Base-by-base conservation (phyloP, 37 sponge, comb jelly and placozoan species). In the Geodia barretti region DNA sequence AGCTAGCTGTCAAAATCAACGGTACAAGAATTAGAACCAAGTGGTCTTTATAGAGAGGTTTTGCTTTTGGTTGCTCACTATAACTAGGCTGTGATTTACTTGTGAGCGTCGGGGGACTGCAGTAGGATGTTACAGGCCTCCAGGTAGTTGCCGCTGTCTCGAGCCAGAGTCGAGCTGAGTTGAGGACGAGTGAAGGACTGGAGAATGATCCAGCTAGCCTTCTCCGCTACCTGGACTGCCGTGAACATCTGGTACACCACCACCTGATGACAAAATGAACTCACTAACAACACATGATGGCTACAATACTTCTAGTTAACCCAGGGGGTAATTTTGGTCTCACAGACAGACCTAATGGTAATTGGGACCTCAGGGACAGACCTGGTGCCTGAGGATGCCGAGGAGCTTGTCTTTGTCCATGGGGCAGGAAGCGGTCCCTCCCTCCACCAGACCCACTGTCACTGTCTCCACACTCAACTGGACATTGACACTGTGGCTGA, bases 351-450 rank as follows among this genome's bases (percentile, higher is more conserved):
- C 17, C 19, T 58, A 58, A 21, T 11, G 60, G 60, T 19, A 58
- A 19, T 26, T 26, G 30, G 65, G 65, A 23, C 8, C 25, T 29
- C 5, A 29, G 25, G 30, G 5, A 11, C 54, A 7, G 36, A 85
- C 90, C 76, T 90, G 86, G 32, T 84, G 90, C 39, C 60, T 80
- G 24, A 90, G 72, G 14, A 70, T 33, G 3, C 66, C 19, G 0
- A 80, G n/a, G 21, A 90, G 38, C 24, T 75, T 76, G 41, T 90
- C 86, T 32, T 81, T 80, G 32, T 90, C 86, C 29, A 84, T 26
- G 29, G 71, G 72, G 20, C 80, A 66, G 1, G 39, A 11, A 32
- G 39, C 14, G 4, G 41, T 24, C 5, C 33, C 25, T 11, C 86
- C 82, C 0, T 81, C 82, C 23, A 59, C 67, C 73, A 58, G 69